These are phyloP conservation scores for Podiceps cristatus DNA, from an alignment of 2,113 vertebrate species.

Conservation along the genomic window DNA sequence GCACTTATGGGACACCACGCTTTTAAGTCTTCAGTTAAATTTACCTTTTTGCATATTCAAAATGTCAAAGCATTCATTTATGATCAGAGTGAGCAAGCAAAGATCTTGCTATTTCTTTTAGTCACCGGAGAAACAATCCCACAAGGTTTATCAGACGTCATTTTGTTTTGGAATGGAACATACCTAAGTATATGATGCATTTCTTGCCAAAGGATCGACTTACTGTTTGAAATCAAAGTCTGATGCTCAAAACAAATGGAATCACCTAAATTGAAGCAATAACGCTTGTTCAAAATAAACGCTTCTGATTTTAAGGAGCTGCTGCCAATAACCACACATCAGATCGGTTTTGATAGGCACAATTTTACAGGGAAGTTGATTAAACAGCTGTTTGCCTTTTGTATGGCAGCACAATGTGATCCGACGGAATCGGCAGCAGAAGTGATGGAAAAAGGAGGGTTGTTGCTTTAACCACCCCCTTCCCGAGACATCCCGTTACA, in stretches of 20 bases:
- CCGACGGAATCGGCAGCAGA: not conserved
- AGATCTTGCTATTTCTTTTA: not conserved
- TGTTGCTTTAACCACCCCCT: not conserved
- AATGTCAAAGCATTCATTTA: not conserved
- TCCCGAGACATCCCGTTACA: constrained; percentile 43
- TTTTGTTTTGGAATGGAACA: not conserved
- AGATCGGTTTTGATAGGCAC: not conserved
- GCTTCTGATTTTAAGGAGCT: not conserved
- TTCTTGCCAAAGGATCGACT: not conserved
- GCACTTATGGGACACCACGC: not conserved
- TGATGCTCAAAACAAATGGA: not conserved
- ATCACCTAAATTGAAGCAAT: not conserved
- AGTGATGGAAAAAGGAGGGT: not conserved
- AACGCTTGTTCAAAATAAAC: not conserved
- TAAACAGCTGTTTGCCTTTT: not conserved
- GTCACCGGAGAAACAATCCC: not conserved
- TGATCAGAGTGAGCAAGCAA: not conserved
- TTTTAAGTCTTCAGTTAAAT: not conserved
- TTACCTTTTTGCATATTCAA: not conserved
- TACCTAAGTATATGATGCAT: not conserved
- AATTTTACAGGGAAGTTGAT: not conserved
- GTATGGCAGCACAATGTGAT: not conserved
- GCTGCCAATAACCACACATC: not conserved
- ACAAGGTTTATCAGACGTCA: not conserved
- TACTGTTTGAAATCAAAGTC: not conserved